Evolutionary conservation across 1,140 invertebrate genomes (phyloP).

Genomic region (Notospermus geniculatus): DNA sequence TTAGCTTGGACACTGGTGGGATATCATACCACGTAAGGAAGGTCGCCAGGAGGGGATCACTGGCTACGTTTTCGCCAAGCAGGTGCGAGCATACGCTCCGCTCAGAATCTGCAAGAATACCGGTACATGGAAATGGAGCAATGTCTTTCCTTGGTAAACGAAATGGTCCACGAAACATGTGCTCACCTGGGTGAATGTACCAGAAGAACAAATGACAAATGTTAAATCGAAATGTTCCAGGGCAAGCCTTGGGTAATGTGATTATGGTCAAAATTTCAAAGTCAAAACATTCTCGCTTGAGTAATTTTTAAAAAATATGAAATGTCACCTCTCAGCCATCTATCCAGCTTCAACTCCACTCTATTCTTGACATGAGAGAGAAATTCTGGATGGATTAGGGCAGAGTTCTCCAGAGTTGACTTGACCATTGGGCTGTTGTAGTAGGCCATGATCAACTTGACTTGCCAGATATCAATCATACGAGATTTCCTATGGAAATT

Average conservation of each 20-base stretch:
- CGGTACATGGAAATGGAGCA: not conserved
- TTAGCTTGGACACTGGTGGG: conserved; percentile 18
- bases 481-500: not conserved
- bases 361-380: conserved; percentile 33
- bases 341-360: conserved; percentile 34
- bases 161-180: too few species aligned
- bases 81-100: conserved; percentile 33
- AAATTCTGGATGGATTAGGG: conserved; percentile 41
- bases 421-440: conserved; percentile 21
- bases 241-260: too few species aligned
- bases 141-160: too few species aligned
- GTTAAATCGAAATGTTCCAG: too few species aligned
- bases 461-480: conserved; percentile 34
- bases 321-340: conserved; percentile 38
- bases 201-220: too few species aligned
- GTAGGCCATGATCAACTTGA: conserved; percentile 41
- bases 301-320: too few species aligned
- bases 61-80: conserved; percentile 28
- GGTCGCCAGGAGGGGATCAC: conserved; percentile 28
- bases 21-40: conserved; percentile 43
- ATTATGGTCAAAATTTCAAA: too few species aligned
- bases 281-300: too few species aligned
- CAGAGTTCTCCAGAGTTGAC: conserved; percentile 15
- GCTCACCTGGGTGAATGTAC: too few species aligned
- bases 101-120: conserved; percentile 28